A percentile compares a stretch with the other conserved stretches of the same genome.
Conservation (phyloP, 30 jellyfish, hydroid and myxozoan genomes). For the Catostylus mosaicus region DNA sequence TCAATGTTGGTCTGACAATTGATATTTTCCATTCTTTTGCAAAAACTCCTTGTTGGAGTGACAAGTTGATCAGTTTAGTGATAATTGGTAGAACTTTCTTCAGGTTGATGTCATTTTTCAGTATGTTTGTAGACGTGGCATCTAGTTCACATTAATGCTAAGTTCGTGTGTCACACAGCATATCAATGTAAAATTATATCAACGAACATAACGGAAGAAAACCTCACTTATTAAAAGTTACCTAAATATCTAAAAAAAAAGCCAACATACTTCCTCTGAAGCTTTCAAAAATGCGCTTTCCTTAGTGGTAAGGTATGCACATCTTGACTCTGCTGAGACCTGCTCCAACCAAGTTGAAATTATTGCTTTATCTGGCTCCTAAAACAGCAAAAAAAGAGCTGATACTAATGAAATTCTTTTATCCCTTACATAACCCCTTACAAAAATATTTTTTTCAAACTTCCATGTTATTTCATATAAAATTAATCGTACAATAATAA, state of each 20-base stretch:
- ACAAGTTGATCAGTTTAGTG: conserved; percentile 36
- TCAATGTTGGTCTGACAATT: conserved; percentile 58
- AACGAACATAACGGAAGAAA: too few relatives aligned
- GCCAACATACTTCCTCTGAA: conserved; percentile 71
- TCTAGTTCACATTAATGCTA: too few relatives aligned
- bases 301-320: conserved; percentile 74
- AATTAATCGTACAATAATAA: too few relatives aligned
- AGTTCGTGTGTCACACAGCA: too few relatives aligned
- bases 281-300: conserved; percentile 61
- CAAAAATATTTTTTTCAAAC: too few relatives aligned
- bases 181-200: too few relatives aligned
- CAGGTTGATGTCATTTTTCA: too few relatives aligned
- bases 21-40: conserved; percentile 48
- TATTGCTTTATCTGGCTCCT: conserved; percentile 77
- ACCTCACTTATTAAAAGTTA: too few relatives aligned
- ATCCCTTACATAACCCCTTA: too few relatives aligned
- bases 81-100: conserved; percentile 34
- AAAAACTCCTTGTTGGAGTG: conserved; percentile 62
- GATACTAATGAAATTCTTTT: too few relatives aligned
- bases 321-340: conserved; percentile 62
- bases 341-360: conserved; percentile 80
- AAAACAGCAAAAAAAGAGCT: conserved; percentile 3
- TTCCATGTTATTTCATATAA: too few relatives aligned
- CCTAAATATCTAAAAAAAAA: background rate
- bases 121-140: too few relatives aligned